Conservation (phyloP, 1,140 invertebrate genomes). For the Mesaphorura yosii region DNA sequence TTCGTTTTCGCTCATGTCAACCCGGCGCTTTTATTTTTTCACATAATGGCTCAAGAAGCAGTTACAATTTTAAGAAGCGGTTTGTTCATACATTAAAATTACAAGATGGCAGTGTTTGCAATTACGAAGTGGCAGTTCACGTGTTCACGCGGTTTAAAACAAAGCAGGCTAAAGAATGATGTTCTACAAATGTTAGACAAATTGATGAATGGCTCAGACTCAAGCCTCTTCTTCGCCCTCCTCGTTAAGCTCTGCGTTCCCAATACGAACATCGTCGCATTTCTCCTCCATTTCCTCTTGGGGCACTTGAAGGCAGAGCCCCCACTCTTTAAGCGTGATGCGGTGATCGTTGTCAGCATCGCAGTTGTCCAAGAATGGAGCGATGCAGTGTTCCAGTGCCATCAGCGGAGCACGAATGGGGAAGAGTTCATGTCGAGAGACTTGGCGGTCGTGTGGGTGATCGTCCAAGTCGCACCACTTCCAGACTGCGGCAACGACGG, state of each 20-base stretch:
- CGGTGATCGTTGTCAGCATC: conserved; percentile 75
- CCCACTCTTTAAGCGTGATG: conserved; percentile 83
- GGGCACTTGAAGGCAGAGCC: conserved; percentile 72
- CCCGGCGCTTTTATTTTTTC: no score
- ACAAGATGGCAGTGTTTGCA: no score
- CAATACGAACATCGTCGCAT: conserved; percentile 43
- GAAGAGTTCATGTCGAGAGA: conserved; percentile 86
- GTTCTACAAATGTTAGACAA: no score
- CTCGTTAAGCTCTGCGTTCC: conserved; percentile 2
- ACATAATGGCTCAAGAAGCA: no score
- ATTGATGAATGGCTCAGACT: no score
- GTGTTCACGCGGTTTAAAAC: no score
- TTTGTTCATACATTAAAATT: no score
- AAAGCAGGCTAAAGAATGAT: no score
- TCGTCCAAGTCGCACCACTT: conserved; percentile 89
- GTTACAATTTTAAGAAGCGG: no score
- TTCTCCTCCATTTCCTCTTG: conserved; percentile 52
- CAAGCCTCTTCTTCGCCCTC: conserved; percentile 13
- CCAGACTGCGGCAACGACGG: conserved; percentile 87
- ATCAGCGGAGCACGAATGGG: conserved; percentile 83
- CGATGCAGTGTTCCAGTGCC: conserved; percentile 86
- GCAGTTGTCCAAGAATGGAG: conserved; percentile 83
- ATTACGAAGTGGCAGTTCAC: no score
- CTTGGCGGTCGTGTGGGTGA: conserved; percentile 39
- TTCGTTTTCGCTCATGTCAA: no score